Evolutionary conservation across 2,797 vertebrate species (phyloP).

Genomic region (Monodelphis domestica): DNA sequence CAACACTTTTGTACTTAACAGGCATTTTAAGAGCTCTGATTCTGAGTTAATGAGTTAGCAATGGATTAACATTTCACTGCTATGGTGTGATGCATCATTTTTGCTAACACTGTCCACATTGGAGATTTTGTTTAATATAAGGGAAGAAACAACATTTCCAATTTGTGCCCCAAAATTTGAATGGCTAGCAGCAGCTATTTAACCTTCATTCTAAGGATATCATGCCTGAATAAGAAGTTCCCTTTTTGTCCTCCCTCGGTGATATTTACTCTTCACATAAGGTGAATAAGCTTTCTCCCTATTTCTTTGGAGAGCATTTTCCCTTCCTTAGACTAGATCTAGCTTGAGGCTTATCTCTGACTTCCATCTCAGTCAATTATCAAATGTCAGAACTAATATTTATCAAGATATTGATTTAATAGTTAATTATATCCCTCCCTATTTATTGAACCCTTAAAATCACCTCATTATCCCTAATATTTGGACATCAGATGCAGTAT

Average conservation of each 20-base stretch:
- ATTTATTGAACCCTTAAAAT: background rate
- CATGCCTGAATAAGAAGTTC: too few relatives aligned
- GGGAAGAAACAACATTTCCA: too few relatives aligned
- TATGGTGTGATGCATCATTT: background rate
- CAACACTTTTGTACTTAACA: background rate
- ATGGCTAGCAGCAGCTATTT: too few relatives aligned
- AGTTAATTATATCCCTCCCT: background rate
- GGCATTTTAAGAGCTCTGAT: background rate
- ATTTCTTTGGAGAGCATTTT: background rate
- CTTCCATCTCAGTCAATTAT: background rate
- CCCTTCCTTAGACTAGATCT: background rate
- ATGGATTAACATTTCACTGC: background rate
- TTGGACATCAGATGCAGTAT: background rate
- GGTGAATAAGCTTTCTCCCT: background rate
- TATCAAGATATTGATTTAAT: background rate
- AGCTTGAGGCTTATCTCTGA: accelerated
- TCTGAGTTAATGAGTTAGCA: background rate
- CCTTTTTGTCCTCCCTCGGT: too few relatives aligned
- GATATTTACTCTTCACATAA: background rate
- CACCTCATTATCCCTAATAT: background rate
- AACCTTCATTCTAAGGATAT: too few relatives aligned
- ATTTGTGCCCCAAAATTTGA: too few relatives aligned
- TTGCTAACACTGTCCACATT: too few relatives aligned
- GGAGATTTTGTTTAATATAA: too few relatives aligned
- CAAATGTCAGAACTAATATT: too few relatives aligned